phyloP scores from a whole-genome alignment of 1,140 invertebrate species.

The Tetragnatha versicolor region DNA sequence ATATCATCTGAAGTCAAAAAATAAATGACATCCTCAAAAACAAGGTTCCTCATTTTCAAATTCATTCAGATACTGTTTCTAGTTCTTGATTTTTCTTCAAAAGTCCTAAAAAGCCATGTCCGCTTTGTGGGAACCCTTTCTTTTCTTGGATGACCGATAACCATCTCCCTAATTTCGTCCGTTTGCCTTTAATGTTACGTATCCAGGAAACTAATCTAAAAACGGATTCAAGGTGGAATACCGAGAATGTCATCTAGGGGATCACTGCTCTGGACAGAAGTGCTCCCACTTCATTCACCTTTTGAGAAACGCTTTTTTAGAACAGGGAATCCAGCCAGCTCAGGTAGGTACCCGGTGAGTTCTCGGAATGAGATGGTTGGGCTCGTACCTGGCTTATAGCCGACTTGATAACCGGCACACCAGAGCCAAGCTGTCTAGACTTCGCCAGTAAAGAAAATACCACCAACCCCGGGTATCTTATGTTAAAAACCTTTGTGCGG shows the following conservation, averaged over 20 bases:
- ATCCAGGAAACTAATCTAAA: slow-evolving; percentile 29
- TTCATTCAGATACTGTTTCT: too few relatives aligned
- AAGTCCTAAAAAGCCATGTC: too few relatives aligned
- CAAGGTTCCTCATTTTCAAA: too few relatives aligned
- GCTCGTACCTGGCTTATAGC: slow-evolving; percentile 37
- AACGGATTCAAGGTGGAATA: slow-evolving; percentile 9
- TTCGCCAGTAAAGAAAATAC: slow-evolving; percentile 21
- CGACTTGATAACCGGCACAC: slow-evolving; percentile 27
- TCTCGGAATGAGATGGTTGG: slow-evolving; percentile 23
- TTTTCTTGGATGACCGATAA: too few relatives aligned
- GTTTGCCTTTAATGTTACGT: too few relatives aligned
- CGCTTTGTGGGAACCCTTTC: too few relatives aligned
- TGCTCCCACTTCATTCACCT: slow-evolving; percentile 35
- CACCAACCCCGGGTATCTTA: not conserved
- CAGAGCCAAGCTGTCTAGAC: slow-evolving; percentile 35
- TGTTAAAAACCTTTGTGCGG: slow-evolving; percentile 36
- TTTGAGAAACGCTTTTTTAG: slow-evolving; percentile 34
- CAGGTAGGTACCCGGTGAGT: not conserved
- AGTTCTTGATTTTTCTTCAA: too few relatives aligned
- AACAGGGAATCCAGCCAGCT: slow-evolving; percentile 22
- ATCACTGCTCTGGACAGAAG: slow-evolving; percentile 24
- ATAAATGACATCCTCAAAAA: too few relatives aligned
- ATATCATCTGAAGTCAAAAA: too few relatives aligned
- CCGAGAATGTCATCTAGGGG: slow-evolving; percentile 6
- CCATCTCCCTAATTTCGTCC: too few relatives aligned